Percentiles rank a stretch among this genome's conserved stretches.
phyloP scores from a whole-genome alignment of 2,888 invertebrate genomes.

The Carabus problematicus region DNA sequence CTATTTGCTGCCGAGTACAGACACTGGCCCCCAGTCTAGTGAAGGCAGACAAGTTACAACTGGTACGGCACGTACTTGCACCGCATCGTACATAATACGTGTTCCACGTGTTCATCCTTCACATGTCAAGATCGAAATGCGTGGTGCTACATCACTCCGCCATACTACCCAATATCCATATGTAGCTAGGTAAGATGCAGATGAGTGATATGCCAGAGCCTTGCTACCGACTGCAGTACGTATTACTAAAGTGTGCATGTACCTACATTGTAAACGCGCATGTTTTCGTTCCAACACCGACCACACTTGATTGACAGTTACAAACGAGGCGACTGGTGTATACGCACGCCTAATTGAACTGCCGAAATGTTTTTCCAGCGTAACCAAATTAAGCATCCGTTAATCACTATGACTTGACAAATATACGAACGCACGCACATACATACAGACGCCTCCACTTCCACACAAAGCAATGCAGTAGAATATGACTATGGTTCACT shows the following conservation, averaged over 20 bases:
- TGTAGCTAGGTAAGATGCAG: neutral
- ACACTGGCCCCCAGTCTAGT: neutral
- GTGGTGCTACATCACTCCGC: too few species aligned
- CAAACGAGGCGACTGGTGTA: conserved; percentile 30
- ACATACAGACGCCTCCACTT: too few species aligned
- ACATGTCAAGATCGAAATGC: too few species aligned
- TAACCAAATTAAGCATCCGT: conserved; percentile 23
- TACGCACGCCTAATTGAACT: conserved; percentile 29
- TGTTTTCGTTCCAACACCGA: neutral
- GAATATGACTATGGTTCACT: too few species aligned
- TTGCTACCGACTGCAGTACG: neutral
- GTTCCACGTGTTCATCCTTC: too few species aligned
- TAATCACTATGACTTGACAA: conserved; percentile 10
- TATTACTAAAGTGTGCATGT: neutral
- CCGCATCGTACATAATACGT: too few species aligned
- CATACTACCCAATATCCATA: too few species aligned
- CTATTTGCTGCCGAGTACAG: conserved; percentile 10
- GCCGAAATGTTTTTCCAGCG: conserved; percentile 32
- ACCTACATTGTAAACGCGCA: too few species aligned
- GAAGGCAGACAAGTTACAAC: too few species aligned
- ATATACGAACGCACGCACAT: too few species aligned
- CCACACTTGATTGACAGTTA: conserved; percentile 33
- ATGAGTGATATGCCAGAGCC: neutral
- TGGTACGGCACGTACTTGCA: too few species aligned
- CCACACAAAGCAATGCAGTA: neutral